These are phyloP conservation scores for Lepeophtheirus salmonis DNA, from an alignment of 1,140 invertebrate species.

Conservation along the genomic window DNA sequence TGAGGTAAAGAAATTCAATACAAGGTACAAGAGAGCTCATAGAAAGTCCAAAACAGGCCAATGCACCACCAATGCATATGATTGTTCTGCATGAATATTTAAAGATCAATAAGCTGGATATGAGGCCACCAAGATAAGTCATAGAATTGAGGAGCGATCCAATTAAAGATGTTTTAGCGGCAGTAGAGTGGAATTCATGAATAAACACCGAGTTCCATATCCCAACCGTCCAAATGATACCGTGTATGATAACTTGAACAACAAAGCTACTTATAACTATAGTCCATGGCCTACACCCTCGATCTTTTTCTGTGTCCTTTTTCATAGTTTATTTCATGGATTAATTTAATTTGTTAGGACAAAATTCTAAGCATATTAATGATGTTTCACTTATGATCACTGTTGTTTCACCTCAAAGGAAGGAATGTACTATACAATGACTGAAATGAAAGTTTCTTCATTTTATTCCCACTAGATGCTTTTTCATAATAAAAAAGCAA, in stretches of 20 bases:
- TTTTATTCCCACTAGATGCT: too few relatives aligned
- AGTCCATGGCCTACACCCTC: not conserved
- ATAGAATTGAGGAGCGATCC: conserved; percentile 5
- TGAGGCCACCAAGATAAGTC: not conserved
- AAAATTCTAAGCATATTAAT: not conserved
- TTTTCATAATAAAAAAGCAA: too few relatives aligned
- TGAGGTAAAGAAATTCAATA: conserved; percentile 9
- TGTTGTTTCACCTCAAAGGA: too few relatives aligned
- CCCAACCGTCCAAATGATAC: conserved; percentile 13
- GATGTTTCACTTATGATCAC: not conserved
- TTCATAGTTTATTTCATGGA: not conserved
- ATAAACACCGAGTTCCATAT: conserved; percentile 10
- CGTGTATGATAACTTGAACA: not conserved
- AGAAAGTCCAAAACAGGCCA: conserved; percentile 3
- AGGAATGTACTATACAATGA: too few relatives aligned
- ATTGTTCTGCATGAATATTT: not conserved
- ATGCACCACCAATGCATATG: not conserved
- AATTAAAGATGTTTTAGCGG: not conserved
- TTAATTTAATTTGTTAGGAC: not conserved
- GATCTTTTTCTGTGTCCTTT: not conserved
- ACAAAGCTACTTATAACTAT: not conserved
- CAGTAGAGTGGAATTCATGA: not conserved
- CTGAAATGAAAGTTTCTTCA: not conserved
- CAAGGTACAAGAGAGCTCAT: not conserved
- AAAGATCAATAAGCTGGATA: not conserved